Evolutionary conservation across 2,113 vertebrate genomes (phyloP).

Genomic region (Actinemys pallida): DNA sequence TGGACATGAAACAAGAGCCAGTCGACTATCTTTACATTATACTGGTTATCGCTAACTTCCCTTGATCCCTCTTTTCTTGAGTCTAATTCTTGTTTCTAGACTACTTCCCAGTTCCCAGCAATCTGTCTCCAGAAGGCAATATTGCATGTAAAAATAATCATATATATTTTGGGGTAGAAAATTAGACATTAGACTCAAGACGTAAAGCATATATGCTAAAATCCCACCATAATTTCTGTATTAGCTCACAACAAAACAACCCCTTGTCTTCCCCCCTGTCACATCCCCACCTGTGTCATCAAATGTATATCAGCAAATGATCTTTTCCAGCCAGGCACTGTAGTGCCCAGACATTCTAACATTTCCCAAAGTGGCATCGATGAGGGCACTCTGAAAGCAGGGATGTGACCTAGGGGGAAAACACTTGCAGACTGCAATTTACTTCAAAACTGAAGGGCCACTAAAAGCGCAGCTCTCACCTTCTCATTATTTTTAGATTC

Average conservation of each 20-base stretch:
- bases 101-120: not conserved
- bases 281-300: conserved; percentile 21
- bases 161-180: rapidly evolving
- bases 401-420: not conserved
- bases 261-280: not conserved
- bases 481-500: conserved; percentile 33
- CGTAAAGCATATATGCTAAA: not conserved
- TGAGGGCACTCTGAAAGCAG: conserved; percentile 38
- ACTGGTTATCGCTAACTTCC: not conserved
- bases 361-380: conserved; percentile 49
- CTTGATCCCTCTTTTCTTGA: rapidly evolving
- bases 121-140: not conserved
- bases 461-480: conserved; percentile 12
- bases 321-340: conserved; percentile 32
- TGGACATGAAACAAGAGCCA: not conserved
- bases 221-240: not conserved
- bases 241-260: not conserved
- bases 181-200: not conserved
- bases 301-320: conserved; percentile 44
- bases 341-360: not conserved
- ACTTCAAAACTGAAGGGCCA: not conserved
- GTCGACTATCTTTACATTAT: not conserved
- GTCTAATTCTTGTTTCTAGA: not conserved
- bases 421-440: conserved; percentile 28
- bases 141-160: not conserved